phyloP scores from a whole-genome alignment of 35 echinoderm and acorn worm genomes.

The Patiria miniata region DNA sequence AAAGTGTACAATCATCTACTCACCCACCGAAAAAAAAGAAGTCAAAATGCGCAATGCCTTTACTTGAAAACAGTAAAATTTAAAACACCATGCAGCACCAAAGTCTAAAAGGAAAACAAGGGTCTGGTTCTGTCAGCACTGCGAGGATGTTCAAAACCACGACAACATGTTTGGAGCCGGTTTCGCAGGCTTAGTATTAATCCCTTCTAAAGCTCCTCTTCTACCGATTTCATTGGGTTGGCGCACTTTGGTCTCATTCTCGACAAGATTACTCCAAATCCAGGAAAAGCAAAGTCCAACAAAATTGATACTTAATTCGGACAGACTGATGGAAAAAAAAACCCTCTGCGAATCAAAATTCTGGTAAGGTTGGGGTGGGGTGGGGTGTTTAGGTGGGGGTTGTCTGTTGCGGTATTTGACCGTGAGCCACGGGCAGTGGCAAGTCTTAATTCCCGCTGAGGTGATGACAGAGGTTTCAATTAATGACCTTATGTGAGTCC shows the following conservation, averaged over 20 bases:
- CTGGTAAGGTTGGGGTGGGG: too few relatives aligned
- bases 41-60: too few relatives aligned
- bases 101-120: too few relatives aligned
- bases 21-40: too few relatives aligned
- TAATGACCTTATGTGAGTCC: not conserved
- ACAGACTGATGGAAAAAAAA: not conserved
- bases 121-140: not conserved
- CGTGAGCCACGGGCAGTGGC: not conserved
- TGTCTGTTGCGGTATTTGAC: not conserved
- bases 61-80: too few relatives aligned
- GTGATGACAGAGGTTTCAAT: constrained; percentile 1
- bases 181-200: not conserved
- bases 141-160: constrained; percentile 7
- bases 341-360: not conserved
- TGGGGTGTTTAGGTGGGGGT: not conserved
- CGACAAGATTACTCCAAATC: not conserved
- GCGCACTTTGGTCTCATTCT: not conserved
- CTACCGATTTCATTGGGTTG: constrained; percentile 9
- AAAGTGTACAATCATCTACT: too few relatives aligned
- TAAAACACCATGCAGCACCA: too few relatives aligned
- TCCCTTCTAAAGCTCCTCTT: not conserved
- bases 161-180: constrained; percentile 2
- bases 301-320: constrained; percentile 27
- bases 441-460: not conserved
- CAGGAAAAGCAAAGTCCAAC: not conserved